Evolutionary conservation across 1,140 invertebrate genomes (phyloP).

Genomic region (Calycopis cecrops): DNA sequence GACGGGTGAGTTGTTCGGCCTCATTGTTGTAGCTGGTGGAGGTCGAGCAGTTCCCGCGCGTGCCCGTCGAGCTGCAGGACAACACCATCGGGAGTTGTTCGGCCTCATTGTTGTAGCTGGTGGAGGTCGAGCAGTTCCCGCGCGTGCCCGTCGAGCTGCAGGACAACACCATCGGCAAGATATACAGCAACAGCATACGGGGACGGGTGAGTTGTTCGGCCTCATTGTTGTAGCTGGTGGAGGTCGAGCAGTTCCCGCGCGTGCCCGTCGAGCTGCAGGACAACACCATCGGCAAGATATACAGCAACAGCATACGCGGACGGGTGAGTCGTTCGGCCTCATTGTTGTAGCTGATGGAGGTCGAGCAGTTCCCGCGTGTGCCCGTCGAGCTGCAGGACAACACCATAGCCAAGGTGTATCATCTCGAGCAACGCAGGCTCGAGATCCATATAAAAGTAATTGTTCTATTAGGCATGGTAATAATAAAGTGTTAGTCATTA

Average conservation of each 20-base stretch:
- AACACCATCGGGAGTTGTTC: too few relatives aligned
- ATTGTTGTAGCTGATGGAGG: too few relatives aligned
- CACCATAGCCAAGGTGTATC: too few relatives aligned
- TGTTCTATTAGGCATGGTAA: neutral
- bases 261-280: constrained; percentile 93
- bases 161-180: constrained; percentile 93
- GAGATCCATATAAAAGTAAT: neutral
- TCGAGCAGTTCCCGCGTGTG: too few relatives aligned
- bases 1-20: constrained; percentile 72
- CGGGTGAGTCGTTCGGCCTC: constrained; percentile 62
- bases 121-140: constrained; percentile 92
- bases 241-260: too few relatives aligned
- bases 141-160: constrained; percentile 92
- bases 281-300: constrained; percentile 91
- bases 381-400: constrained; percentile 91
- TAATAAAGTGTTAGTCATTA: neutral
- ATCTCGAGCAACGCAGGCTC: too few relatives aligned
- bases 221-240: too few relatives aligned
- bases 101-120: constrained; percentile 83
- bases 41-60: too few relatives aligned
- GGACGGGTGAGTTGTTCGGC: constrained; percentile 76
- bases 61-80: constrained; percentile 92
- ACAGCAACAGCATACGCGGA: constrained; percentile 93
- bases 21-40: too few relatives aligned
- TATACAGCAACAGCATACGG: constrained; percentile 94